Percentiles rank a stretch among this genome's conserved stretches.
phyloP scores from a whole-genome alignment of 2,888 invertebrate species.

The Morinoia aosen region DNA sequence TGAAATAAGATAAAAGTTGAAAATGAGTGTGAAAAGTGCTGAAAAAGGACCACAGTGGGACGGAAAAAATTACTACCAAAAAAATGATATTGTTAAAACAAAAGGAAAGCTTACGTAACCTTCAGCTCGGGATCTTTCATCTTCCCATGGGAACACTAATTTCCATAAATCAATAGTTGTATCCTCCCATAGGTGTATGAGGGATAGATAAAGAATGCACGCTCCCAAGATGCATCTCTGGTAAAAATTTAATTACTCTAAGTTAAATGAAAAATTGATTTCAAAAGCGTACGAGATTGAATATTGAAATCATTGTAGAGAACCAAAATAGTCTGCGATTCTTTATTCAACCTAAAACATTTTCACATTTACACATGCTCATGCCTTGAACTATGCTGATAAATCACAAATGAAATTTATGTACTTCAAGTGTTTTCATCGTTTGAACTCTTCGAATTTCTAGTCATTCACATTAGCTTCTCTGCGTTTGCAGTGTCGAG shows the following conservation, averaged over 20 bases:
- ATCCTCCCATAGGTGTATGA: no score
- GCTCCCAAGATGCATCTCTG: not conserved
- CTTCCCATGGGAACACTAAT: no score
- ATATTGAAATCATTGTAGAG: not conserved
- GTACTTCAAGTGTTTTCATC: not conserved
- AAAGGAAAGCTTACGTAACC: no score
- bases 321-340: not conserved
- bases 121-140: no score
- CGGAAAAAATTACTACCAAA: no score
- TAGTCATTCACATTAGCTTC: not conserved
- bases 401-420: not conserved
- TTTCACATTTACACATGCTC: not conserved
- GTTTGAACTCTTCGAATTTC: not conserved
- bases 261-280: not conserved
- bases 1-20: no score
- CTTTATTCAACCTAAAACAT: not conserved
- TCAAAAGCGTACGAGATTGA: not conserved
- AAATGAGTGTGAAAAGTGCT: no score
- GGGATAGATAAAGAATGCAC: no score
- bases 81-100: no score
- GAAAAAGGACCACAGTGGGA: no score
- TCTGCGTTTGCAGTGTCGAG: not conserved
- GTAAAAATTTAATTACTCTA: not conserved
- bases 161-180: no score
- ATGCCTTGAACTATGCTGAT: not conserved